Base-by-base conservation (phyloP, 2,113 vertebrate genomes). In the Puffinus mauretanicus region DNA sequence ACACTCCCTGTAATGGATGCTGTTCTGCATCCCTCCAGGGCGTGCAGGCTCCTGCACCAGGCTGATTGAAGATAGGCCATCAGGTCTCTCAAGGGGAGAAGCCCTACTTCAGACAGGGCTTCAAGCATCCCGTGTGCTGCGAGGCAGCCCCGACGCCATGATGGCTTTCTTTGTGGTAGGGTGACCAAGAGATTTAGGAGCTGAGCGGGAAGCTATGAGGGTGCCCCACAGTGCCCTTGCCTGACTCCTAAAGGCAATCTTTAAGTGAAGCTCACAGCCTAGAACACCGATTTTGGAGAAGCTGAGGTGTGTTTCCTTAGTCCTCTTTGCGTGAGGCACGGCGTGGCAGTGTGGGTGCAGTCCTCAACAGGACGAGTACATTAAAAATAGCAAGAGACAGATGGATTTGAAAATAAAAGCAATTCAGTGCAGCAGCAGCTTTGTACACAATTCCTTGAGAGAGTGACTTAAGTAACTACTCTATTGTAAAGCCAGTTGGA, bases 271-370 rank as follows among this genome's bases (percentile, higher is more conserved):
- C 11, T 80, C 26, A 24, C 27, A 85, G 46, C 34, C 18, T 11
- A 24, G 80, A 70, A 3, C 8, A 20, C 7, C 13, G 44, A 49
- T 82, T 77, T 72, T 54, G 58, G 71, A 73, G 66, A 16, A 82
- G 40, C 20, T 85, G 49, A 87, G 62, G 24, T 67, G 49, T 36
- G 3, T 62, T 94, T 83, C 58, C 54, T 66, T 36, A 52, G 36
- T 8, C 10, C 13, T 4, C 46, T 86, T 46, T 20, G 30, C 0
- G 0, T 13, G 13, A 79, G 22, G 57, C 21, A 42, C 0, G 0
- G 3, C 27, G 21, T 72, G 54, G 26, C 2, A 9, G 17, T 47
- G 13, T 32, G 49, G 29, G 17, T 42, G 54, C 20, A 32, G 54
- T 9, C 72, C 19, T 82, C 11, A 58, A 36, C 54, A 69, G 46